Evolutionary conservation across 2,888 invertebrate genomes (phyloP), one percentile per base, ranked within the genome.

Genomic region (Lapara coniferarum): DNA sequence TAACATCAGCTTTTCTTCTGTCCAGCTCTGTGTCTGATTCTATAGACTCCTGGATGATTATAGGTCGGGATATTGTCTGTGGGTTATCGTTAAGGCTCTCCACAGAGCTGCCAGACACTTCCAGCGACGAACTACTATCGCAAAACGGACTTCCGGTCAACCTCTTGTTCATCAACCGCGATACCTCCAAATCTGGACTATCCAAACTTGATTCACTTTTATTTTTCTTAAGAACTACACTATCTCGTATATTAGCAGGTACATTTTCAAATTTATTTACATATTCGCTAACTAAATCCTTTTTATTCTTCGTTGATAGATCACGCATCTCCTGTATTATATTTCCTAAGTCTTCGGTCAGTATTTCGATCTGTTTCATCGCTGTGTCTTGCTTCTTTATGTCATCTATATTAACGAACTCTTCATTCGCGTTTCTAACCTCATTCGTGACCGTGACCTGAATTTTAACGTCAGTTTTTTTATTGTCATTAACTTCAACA

Each of bases 171-270:
- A 94, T 94, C 6, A 94, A 80, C 73, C 93, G 87, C 55, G 93
- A 94, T 0, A 94, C 94, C 81, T 94, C 94, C 72, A 94, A 76
- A 76, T 94, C 94, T 0, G 94, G 93, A 77, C 94, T 94, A 69
- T 94, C 94, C n/a, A 94, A 78, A 77, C 93, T 94, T 14, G 94
- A 93, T 77, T 94, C 94, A 71, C 93, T 94, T 75, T 91, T 93
- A 80, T 94, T 93, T 72, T 94, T 94, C 86, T 94, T 93, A 84
- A 94, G 87, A 72, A 91, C 87, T 83, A 92, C 82, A 74, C 80
- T 89, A 78, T 92, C 90, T 72, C 85, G 83, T 76, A 83, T 80
- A 78, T 78, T 85, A 80, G 75, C 89, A 88, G 90, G 92, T 89
- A 90, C 89, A 81, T 81, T 80, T 75, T 85, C 82, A 71, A 83